phyloP scores from a whole-genome alignment of 2,113 vertebrate genomes.

The Todiramphus saurophagus region DNA sequence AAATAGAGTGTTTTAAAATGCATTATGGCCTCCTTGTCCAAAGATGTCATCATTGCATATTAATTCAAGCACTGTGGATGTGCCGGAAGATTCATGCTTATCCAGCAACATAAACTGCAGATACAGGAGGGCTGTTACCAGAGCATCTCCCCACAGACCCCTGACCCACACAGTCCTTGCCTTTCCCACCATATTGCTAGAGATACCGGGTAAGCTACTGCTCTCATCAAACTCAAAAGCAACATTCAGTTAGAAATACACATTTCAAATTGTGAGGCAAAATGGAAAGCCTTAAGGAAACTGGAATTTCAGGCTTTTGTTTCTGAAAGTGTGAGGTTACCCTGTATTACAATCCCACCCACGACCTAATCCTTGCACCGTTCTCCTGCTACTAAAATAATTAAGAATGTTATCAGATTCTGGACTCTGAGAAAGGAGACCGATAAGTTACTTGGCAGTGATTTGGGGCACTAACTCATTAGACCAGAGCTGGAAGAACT shows the following conservation, averaged over 20 bases:
- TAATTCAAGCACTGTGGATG: neutral
- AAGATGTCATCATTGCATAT: constrained; percentile 33
- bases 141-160: neutral
- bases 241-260: accelerated
- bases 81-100: neutral
- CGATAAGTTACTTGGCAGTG: neutral
- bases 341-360: neutral
- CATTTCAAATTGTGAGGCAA: neutral
- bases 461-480: neutral
- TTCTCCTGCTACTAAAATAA: neutral
- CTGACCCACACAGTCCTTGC: neutral
- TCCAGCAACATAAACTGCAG: constrained; percentile 24
- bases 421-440: neutral
- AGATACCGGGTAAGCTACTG: neutral
- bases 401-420: neutral
- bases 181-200: neutral
- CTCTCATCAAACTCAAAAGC: neutral
- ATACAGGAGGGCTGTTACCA: neutral
- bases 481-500: neutral
- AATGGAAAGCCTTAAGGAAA: neutral
- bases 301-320: neutral
- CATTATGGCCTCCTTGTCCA: constrained; percentile 21
- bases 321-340: neutral
- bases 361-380: neutral
- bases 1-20: constrained; percentile 57